phyloP scores from a whole-genome alignment of 1,140 invertebrate species.

The Cotesia vestalis region DNA sequence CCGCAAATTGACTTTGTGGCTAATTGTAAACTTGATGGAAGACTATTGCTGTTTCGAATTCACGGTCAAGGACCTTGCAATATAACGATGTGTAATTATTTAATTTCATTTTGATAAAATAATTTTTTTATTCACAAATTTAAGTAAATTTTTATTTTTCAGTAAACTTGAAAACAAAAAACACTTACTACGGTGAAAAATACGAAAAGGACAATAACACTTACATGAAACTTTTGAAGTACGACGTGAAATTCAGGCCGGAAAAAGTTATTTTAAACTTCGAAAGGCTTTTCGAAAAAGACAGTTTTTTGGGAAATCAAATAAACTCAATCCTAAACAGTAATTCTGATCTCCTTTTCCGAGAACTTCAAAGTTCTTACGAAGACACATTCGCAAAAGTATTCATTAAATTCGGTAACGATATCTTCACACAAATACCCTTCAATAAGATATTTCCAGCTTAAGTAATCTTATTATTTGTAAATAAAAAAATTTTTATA shows the following conservation, averaged over 20 bases:
- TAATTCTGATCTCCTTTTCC: slow-evolving; percentile 73
- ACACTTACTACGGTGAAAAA: slow-evolving; percentile 69
- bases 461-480: slow-evolving; percentile 22
- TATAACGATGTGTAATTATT: slow-evolving; percentile 71
- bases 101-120: not conserved
- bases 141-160: slow-evolving; percentile 44
- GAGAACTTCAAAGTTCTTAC: slow-evolving; percentile 71
- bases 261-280: slow-evolving; percentile 68
- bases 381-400: slow-evolving; percentile 71
- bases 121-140: slow-evolving; percentile 11
- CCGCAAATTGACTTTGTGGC: slow-evolving; percentile 69
- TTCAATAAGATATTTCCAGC: slow-evolving; percentile 71
- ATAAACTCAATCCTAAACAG: slow-evolving; percentile 72
- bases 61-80: slow-evolving; percentile 75
- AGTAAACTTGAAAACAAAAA: slow-evolving; percentile 70
- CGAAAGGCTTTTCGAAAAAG: slow-evolving; percentile 71
- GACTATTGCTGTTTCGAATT: slow-evolving; percentile 75
- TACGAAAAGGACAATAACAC: slow-evolving; percentile 68
- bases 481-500: not conserved
- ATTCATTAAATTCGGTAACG: slow-evolving; percentile 70
- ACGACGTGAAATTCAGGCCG: slow-evolving; percentile 68
- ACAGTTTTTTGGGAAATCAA: slow-evolving; percentile 65
- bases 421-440: slow-evolving; percentile 72
- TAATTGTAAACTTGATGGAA: slow-evolving; percentile 75
- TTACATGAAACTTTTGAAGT: slow-evolving; percentile 71